Percentiles rank a stretch among this genome's conserved stretches.
Evolutionary conservation across 2,888 invertebrate species (phyloP).

Genomic region (Trichogramma dendrolimi): DNA sequence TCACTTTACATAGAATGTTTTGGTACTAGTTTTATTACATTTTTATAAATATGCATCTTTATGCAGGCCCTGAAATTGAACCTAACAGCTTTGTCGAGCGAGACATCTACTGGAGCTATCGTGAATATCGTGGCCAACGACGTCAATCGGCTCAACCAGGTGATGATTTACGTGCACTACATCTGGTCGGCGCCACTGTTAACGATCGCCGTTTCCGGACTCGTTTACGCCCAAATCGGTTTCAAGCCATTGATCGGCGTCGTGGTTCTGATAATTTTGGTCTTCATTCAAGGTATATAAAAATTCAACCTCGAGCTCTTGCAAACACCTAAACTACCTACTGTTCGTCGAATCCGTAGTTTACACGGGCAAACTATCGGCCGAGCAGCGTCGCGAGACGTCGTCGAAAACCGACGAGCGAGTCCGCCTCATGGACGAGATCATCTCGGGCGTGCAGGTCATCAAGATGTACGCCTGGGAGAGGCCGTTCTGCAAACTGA

Average conservation of each 20-base stretch:
- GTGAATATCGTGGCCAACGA: constrained; percentile 72
- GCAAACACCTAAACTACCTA: too few relatives aligned
- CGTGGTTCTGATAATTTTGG: constrained; percentile 76
- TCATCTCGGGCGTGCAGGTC: constrained; percentile 68
- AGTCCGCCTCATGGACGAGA: constrained; percentile 75
- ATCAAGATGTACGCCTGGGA: constrained; percentile 81
- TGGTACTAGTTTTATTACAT: too few relatives aligned
- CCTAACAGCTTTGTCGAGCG: constrained; percentile 61
- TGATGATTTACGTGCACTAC: constrained; percentile 84
- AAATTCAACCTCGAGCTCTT: background rate
- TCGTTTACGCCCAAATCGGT: constrained; percentile 76
- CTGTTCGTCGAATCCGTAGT: constrained; percentile 30
- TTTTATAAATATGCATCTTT: too few relatives aligned
- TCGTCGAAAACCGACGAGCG: constrained; percentile 67
- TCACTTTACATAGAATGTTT: too few relatives aligned
- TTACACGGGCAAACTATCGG: constrained; percentile 48
- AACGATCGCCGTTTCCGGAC: constrained; percentile 66
- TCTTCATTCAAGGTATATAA: background rate
- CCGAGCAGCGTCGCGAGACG: constrained; percentile 55
- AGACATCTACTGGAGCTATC: constrained; percentile 64
- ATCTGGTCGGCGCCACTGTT: constrained; percentile 83
- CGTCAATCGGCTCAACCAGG: constrained; percentile 88
- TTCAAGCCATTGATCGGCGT: constrained; percentile 77
- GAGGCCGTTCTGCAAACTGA: constrained; percentile 63
- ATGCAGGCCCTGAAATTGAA: constrained; percentile 45